Evolutionary conservation across 2,888 invertebrate genomes (phyloP).

Genomic region (Smittia sp.): DNA sequence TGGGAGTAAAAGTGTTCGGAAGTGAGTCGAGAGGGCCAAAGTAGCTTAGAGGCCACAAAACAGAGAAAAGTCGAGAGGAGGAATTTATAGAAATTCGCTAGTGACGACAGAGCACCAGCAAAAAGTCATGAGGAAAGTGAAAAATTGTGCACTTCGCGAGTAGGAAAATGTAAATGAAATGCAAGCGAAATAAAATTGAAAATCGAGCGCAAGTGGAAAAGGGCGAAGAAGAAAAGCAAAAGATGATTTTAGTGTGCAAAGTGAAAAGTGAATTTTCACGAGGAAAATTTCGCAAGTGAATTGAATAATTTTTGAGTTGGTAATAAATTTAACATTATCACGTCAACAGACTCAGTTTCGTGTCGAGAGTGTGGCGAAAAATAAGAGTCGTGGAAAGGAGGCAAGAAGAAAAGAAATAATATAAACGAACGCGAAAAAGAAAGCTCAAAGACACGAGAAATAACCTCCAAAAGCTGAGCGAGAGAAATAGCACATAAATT

Average conservation of each 20-base stretch:
- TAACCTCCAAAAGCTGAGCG: conserved; percentile 15
- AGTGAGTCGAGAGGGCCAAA: background rate
- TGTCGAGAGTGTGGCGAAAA: conserved; percentile 5
- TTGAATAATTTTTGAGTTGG: conserved; percentile 9
- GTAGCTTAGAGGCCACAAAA: background rate
- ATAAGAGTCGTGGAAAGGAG: background rate
- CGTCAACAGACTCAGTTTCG: background rate
- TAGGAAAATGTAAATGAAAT: conserved; percentile 2
- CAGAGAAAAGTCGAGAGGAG: background rate
- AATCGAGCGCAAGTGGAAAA: conserved; percentile 24
- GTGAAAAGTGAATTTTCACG: background rate
- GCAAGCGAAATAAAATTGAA: background rate
- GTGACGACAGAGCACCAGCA: background rate
- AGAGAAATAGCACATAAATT: conserved; percentile 29
- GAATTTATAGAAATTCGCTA: background rate
- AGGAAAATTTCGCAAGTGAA: background rate
- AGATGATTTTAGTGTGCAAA: background rate
- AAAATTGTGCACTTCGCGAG: conserved; percentile 8
- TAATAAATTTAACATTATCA: conserved; percentile 22
- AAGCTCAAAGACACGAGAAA: conserved; percentile 24
- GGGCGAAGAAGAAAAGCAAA: background rate
- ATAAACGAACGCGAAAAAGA: conserved; percentile 6
- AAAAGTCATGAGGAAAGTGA: conserved; percentile 17
- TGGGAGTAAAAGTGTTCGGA: conserved; percentile 1
- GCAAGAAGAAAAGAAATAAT: conserved; percentile 5